Evolutionary conservation across 2,888 invertebrate genomes (phyloP).

Genomic region (Parnassius apollo): DNA sequence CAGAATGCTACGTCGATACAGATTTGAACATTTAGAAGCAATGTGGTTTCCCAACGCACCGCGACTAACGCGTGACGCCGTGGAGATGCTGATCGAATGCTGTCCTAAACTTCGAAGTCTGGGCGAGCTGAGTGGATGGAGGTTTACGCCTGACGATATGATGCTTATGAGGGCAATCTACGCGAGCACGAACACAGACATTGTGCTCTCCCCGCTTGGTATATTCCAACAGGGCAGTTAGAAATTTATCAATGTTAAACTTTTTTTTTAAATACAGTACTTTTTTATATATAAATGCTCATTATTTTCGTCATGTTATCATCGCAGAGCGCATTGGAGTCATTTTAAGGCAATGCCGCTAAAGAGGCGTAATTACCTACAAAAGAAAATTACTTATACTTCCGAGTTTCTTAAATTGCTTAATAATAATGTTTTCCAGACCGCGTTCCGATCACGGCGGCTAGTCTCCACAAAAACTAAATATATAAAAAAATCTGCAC

Average conservation of each 20-base stretch:
- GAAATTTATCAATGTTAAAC: slow-evolving; percentile 3
- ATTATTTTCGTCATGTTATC: not conserved
- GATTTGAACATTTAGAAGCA: slow-evolving; percentile 83
- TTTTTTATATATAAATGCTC: not conserved
- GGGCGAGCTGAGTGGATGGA: slow-evolving; percentile 86
- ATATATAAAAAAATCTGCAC: too few species aligned
- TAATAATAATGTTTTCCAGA: too few species aligned
- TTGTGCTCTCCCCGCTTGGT: slow-evolving; percentile 83
- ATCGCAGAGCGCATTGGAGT: too few species aligned
- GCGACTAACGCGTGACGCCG: slow-evolving; percentile 82
- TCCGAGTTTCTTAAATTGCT: too few species aligned
- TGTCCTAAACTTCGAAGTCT: slow-evolving; percentile 84
- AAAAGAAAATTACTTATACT: too few species aligned
- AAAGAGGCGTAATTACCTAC: too few species aligned
- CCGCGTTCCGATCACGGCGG: too few species aligned
- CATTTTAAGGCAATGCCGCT: too few species aligned
- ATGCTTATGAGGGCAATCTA: slow-evolving; percentile 84
- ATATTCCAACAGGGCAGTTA: slow-evolving; percentile 69
- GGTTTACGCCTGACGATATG: slow-evolving; percentile 84
- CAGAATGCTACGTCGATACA: slow-evolving; percentile 84
- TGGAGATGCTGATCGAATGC: slow-evolving; percentile 84
- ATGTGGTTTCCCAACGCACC: slow-evolving; percentile 86
- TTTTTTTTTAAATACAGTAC: not conserved
- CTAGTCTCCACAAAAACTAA: too few species aligned
- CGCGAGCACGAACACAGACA: slow-evolving; percentile 83